Evolutionary conservation across 2,113 vertebrate species (phyloP), one percentile per base, ranked within the genome.

Genomic region (Tachycineta bicolor): DNA sequence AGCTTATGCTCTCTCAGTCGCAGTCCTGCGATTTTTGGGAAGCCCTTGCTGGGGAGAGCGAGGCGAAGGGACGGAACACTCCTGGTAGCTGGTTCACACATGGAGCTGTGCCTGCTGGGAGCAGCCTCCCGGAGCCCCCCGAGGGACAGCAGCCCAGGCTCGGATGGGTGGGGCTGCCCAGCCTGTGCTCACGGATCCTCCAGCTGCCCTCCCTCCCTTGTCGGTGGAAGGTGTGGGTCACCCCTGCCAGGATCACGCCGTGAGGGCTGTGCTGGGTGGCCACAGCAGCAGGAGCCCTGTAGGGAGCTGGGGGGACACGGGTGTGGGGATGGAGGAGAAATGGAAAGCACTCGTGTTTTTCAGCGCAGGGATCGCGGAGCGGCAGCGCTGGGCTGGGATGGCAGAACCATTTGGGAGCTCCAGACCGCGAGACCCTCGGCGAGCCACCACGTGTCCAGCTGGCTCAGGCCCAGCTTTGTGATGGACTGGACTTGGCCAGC

Each of bases 401-500:
- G 73, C 9, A 2, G 87, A 83, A 68, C 83, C 34, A 0, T 37
- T 58, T 31, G 76, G 79, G 87, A 85, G n/a, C 11, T 5, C 6
- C 65, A 31, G 70, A 44, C 6, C 25, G 23, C 62, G 65, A 64
- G 93, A 93, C 77, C 91, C 87, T 93, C 67, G 0, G 1, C 5
- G 47, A 85, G 53, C 55, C 86, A 89, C 81, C 76, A 49, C 90
- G 75, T 87, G 87, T 95, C 75, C 89, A 6, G 73, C 75, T 96
- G 96, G 94, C 89, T 68, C 53, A 23, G 56, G 5, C 77, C 83
- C 94, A 87, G 94, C 90, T 47, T 94, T 95, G 92, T 90, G 87
- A 76, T 4, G 10, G 80, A 19, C 91, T 14, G 79, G 82, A 52
- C 89, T n/a, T 3, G 12, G 75, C 74, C 65, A 81, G 94, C 81